Base-by-base conservation (phyloP, 37 sponge, comb jelly and placozoan genomes). In the Hexactinellida sp. region DNA sequence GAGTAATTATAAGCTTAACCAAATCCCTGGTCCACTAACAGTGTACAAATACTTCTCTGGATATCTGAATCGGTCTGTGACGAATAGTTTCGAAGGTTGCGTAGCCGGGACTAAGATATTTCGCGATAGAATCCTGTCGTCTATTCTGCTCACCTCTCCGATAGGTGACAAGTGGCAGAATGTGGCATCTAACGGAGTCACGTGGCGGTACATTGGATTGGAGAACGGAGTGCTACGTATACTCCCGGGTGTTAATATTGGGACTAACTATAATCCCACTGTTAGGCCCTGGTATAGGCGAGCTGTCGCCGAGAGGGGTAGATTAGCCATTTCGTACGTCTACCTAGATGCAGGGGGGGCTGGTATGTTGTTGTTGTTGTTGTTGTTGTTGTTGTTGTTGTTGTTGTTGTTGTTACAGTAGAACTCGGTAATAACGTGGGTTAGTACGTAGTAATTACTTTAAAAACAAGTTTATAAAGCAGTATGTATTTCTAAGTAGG, bases 271-370 rank as follows among this genome's bases (percentile, higher is more conserved):
- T 38, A 36, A 84, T 38, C 85, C 85, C 0, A 84, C 85, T 3
- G 54, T 47, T 0, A 0, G 85, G 0, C 85, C 85, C 1, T 84
- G 54, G 36, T 84, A 84, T 37, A 36, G 54, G 36, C 37, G 85
- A 13, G 85, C 85, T 38, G 24, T 84, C 0, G 85, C 85, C 0
- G 28, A 38, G 36, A 84, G 54, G 41, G 54, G 35, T 37, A 84
- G n/a, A 7, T 32, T 84, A 1, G 85, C 85, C 23, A 1, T 84
- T 1, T 84, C 85, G 19, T 84, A 84, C 37, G 85, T 47, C 30
- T 84, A 84, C 85, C 37, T 38, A 3, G 85, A 84, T 84, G 85
- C 85, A 38, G 85, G 54, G 19, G 85, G 85, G 16, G 51, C 85
- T 16, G 85, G 85, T 63, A 7, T 25, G 76, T 63, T 63, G 13